Conservation (phyloP, 2,113 vertebrate species). For the Cygnus atratus region DNA sequence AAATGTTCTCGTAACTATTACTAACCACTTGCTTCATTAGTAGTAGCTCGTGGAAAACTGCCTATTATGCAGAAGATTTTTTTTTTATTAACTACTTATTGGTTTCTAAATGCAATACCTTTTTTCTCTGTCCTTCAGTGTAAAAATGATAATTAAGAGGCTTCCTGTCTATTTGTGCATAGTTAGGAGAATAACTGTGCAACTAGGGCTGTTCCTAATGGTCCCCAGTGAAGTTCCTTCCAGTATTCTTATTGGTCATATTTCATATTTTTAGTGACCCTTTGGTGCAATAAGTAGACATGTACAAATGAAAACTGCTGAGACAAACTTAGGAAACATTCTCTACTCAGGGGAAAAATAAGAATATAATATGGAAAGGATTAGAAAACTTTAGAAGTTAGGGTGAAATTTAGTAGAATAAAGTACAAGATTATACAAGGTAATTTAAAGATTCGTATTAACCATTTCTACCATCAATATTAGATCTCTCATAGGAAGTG, state of each 20-base stretch:
- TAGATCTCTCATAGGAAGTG: neutral
- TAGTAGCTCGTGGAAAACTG: neutral
- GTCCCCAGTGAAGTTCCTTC: neutral
- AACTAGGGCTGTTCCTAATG: neutral
- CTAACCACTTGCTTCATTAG: neutral
- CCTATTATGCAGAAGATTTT: neutral
- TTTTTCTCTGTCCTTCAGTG: neutral
- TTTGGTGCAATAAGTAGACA: neutral
- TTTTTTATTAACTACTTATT: neutral
- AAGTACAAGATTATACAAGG: neutral
- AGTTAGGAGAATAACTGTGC: neutral
- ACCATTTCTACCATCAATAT: neutral
- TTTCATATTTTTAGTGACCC: constrained; percentile 9
- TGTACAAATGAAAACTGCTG: neutral
- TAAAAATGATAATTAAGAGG: neutral
- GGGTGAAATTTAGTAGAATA: neutral
- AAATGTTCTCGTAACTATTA: neutral
- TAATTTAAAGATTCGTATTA: neutral
- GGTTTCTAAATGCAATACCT: neutral
- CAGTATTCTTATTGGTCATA: neutral
- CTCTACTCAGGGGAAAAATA: neutral
- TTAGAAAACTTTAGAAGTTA: neutral
- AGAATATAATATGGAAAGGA: neutral
- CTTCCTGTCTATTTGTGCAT: neutral
- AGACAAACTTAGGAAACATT: neutral